A percentile compares a stretch with the other conserved stretches of the same genome.
Evolutionary conservation across 2,888 invertebrate genomes (phyloP).

Genomic region (Prenolepis imparis): DNA sequence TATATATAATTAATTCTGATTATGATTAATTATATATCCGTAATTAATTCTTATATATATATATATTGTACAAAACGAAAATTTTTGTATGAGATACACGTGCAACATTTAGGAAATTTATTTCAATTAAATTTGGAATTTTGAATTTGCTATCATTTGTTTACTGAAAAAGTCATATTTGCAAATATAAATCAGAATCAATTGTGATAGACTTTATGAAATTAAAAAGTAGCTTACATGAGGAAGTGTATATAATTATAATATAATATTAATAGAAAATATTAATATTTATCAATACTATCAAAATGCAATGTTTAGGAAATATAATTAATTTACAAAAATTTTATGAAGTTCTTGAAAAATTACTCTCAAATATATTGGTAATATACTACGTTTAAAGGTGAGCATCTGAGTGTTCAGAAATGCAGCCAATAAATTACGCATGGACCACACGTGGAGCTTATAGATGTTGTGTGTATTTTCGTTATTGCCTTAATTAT

Average conservation of each 20-base stretch:
- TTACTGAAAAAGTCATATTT: background rate
- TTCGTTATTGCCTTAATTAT: constrained; percentile 1
- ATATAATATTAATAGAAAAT: background rate
- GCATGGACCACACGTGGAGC: background rate
- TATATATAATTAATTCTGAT: background rate
- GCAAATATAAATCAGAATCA: background rate
- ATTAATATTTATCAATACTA: background rate
- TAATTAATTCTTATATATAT: too few species aligned
- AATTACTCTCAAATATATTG: background rate
- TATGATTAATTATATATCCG: too few species aligned
- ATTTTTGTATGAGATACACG: background rate
- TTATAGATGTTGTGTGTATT: background rate
- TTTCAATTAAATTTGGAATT: background rate
- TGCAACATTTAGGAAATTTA: background rate
- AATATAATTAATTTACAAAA: background rate
- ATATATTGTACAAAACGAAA: background rate
- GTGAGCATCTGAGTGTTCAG: background rate
- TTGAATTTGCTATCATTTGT: background rate
- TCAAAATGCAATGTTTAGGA: background rate
- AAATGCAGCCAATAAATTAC: constrained; percentile 20
- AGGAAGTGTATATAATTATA: too few species aligned
- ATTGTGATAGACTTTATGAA: background rate
- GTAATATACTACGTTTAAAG: background rate
- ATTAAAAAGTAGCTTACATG: background rate
- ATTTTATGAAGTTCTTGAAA: background rate